Percentiles rank a stretch among this genome's conserved stretches.
Evolutionary conservation across 1,140 invertebrate genomes (phyloP).

Genomic region (Theocolax elegans): DNA sequence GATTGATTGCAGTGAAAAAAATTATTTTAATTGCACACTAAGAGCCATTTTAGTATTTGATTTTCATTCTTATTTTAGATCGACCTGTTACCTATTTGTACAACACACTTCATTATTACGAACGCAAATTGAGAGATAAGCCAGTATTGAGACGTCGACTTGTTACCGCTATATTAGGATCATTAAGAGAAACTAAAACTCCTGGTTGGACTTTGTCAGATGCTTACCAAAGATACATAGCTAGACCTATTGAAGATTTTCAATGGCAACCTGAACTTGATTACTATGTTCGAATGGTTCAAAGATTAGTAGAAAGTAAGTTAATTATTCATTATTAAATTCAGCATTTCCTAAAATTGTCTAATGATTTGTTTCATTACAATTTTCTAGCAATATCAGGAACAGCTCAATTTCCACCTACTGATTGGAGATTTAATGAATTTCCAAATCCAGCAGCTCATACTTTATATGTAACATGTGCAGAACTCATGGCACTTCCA

Average conservation of each 20-base stretch:
- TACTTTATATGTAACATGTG: constrained; percentile 91
- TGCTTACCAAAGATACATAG: constrained; percentile 82
- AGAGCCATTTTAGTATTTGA: not conserved
- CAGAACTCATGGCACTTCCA: constrained; percentile 93
- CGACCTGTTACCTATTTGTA: constrained; percentile 95
- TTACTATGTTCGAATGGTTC: constrained; percentile 88
- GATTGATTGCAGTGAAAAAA: constrained; percentile 26
- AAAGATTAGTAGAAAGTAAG: constrained; percentile 86
- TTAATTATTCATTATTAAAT: too few relatives aligned
- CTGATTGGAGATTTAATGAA: constrained; percentile 97
- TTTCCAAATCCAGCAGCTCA: constrained; percentile 95
- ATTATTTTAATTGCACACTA: too few relatives aligned
- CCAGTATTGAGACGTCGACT: constrained; percentile 85
- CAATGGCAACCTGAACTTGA: constrained; percentile 88
- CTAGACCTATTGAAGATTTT: constrained; percentile 73
- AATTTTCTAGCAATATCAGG: constrained; percentile 81
- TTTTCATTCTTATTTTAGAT: constrained; percentile 73
- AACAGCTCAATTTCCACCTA: constrained; percentile 83
- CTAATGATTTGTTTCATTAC: too few relatives aligned
- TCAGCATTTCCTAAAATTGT: too few relatives aligned
- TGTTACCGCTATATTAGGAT: constrained; percentile 87
- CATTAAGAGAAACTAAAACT: constrained; percentile 85
- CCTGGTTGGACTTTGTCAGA: constrained; percentile 89
- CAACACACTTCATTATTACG: constrained; percentile 97
- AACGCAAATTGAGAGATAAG: constrained; percentile 84